These are phyloP conservation scores for Candidula unifasciata DNA, from an alignment of 2,888 invertebrate genomes.

Conservation along the genomic window DNA sequence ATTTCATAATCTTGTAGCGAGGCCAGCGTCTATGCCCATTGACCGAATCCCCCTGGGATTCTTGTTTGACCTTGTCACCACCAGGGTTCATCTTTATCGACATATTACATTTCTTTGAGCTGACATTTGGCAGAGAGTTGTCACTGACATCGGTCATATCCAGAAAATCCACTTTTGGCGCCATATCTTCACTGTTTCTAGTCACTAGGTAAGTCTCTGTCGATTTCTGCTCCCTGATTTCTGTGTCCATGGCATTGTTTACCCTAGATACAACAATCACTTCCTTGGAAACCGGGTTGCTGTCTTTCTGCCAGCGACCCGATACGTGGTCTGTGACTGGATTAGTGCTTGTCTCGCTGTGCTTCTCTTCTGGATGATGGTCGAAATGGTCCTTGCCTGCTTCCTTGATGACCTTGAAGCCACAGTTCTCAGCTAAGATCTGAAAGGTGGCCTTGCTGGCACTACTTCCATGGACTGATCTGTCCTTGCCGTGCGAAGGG, in stretches of 20 bases:
- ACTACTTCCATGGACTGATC: not conserved
- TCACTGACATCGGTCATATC: conserved; percentile 1
- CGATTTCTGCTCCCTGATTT: not conserved
- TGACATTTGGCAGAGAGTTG: not conserved
- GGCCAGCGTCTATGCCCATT: not conserved
- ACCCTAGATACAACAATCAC: not conserved
- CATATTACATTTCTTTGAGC: not conserved
- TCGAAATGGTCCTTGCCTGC: not conserved
- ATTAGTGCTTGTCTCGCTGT: not conserved
- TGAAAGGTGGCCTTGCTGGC: not conserved
- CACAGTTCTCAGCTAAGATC: conserved; percentile 37
- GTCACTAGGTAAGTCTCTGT: not conserved
- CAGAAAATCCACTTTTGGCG: conserved; percentile 1
- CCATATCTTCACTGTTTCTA: not conserved
- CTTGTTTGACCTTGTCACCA: not conserved
- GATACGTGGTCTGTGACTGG: not conserved
- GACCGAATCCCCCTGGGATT: not conserved
- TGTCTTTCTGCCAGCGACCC: not conserved
- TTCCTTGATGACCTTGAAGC: conserved; percentile 39
- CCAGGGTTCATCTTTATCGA: no score
- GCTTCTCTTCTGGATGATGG: not conserved
- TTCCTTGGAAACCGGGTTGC: not conserved
- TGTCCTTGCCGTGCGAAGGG: not conserved
- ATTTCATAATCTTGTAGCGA: conserved; percentile 1
- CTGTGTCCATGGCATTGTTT: not conserved